Evolutionary conservation across 2,888 invertebrate species (phyloP).

Genomic region (Gonocerus acuteangulatus): DNA sequence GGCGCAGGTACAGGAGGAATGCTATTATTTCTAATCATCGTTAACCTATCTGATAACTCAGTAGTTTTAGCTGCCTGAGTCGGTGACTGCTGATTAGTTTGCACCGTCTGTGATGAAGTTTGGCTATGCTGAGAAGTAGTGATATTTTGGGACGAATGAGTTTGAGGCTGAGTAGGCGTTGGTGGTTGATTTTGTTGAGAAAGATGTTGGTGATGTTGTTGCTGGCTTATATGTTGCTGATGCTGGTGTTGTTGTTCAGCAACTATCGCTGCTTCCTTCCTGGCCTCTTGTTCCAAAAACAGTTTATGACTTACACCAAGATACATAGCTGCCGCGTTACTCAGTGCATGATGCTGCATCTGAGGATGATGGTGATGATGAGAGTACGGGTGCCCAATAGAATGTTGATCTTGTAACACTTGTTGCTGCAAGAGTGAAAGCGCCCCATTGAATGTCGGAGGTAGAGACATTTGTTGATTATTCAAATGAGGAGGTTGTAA

Average conservation of each 20-base stretch:
- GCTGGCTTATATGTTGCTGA: slow-evolving; percentile 49
- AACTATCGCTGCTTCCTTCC: slow-evolving; percentile 53
- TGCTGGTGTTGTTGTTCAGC: slow-evolving; percentile 51
- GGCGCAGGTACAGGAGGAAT: slow-evolving; percentile 62
- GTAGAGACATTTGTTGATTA: slow-evolving; percentile 36
- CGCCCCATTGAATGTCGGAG: slow-evolving; percentile 41
- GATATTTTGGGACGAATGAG: slow-evolving; percentile 41
- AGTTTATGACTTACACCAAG: slow-evolving; percentile 69
- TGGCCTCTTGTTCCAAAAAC: slow-evolving; percentile 70
- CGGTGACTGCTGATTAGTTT: slow-evolving; percentile 35
- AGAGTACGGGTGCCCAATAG: slow-evolving; percentile 41
- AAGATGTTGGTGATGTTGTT: slow-evolving; percentile 40
- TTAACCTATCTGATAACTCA: slow-evolving; percentile 69
- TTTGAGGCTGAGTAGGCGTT: slow-evolving; percentile 42
- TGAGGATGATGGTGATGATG: slow-evolving; percentile 44
- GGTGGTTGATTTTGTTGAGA: slow-evolving; percentile 42
- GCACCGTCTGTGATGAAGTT: slow-evolving; percentile 46
- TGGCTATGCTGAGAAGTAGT: slow-evolving; percentile 33
- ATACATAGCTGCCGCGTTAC: slow-evolving; percentile 58
- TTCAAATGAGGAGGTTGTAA: slow-evolving; percentile 47
- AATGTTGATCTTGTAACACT: slow-evolving; percentile 44
- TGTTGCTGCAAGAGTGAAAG: slow-evolving; percentile 43
- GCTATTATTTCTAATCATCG: slow-evolving; percentile 63
- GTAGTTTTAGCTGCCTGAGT: slow-evolving; percentile 38
- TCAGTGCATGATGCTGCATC: slow-evolving; percentile 40